phyloP scores from a whole-genome alignment of 2,113 vertebrate species.

The Menura novaehollandiae region DNA sequence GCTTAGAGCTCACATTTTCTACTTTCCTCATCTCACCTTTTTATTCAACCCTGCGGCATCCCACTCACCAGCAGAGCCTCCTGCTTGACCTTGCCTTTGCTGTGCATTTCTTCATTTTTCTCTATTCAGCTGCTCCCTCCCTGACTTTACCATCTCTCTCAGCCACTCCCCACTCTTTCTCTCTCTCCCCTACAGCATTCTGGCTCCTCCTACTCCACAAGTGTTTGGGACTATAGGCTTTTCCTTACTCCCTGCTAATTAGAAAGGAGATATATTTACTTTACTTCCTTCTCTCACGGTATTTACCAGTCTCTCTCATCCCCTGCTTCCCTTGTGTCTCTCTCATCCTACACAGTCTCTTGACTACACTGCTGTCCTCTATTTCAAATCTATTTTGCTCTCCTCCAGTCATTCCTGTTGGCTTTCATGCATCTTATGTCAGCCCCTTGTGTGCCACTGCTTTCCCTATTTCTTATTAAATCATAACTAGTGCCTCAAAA shows the following conservation, averaged over 20 bases:
- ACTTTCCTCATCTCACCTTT: not conserved
- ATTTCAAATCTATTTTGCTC: not conserved
- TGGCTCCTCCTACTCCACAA: not conserved
- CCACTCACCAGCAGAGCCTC: not conserved
- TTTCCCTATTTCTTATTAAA: not conserved
- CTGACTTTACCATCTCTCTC: not conserved
- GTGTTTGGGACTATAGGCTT: not conserved
- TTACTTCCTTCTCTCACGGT: not conserved
- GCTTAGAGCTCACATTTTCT: not conserved
- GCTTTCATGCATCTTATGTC: not conserved
- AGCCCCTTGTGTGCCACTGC: not conserved
- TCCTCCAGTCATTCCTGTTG: not conserved
- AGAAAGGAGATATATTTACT: not conserved
- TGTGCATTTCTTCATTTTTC: not conserved
- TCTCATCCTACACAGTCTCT: not conserved
- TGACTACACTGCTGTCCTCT: not conserved
- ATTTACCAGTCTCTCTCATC: not conserved
- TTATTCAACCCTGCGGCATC: not conserved
- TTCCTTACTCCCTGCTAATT: not conserved
- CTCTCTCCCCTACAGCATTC: not conserved
- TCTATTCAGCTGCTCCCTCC: not conserved
- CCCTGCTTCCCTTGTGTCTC: not conserved
- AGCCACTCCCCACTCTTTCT: not conserved
- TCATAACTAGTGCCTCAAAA: not conserved
- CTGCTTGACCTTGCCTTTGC: not conserved